These are phyloP conservation scores for Orthosia gothica DNA, from an alignment of 2,888 invertebrate genomes.

Conservation along the genomic window DNA sequence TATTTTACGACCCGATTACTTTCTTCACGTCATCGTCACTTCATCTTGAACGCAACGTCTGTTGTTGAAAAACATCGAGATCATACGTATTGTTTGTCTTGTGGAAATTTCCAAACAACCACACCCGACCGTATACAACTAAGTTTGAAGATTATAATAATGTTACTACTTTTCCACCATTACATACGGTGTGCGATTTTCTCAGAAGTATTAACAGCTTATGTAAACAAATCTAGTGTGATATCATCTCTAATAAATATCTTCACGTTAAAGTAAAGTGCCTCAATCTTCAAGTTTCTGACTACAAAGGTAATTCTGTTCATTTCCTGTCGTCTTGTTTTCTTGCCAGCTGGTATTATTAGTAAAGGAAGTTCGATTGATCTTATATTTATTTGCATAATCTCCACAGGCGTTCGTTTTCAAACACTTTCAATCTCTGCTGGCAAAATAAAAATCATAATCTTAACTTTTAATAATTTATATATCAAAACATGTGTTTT, in stretches of 20 bases:
- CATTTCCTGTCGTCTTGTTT: constrained; percentile 55
- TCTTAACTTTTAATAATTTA: constrained; percentile 16
- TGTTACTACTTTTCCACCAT: constrained; percentile 46
- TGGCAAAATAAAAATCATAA: constrained; percentile 23
- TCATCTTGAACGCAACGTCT: constrained; percentile 57
- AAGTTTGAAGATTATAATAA: constrained; percentile 56
- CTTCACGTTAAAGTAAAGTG: constrained; percentile 35
- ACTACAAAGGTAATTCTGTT: constrained; percentile 57
- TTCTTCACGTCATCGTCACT: constrained; percentile 64
- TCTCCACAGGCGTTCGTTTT: constrained; percentile 33
- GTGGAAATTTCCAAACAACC: constrained; percentile 86
- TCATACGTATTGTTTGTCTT: constrained; percentile 82
- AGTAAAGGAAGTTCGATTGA: constrained; percentile 49
- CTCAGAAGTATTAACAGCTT: constrained; percentile 35
- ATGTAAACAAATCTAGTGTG: constrained; percentile 33
- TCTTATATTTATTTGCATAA: constrained; percentile 53
- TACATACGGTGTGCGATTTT: constrained; percentile 35
- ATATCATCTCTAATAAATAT: constrained; percentile 50
- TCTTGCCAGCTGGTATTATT: constrained; percentile 41
- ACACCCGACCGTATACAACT: constrained; percentile 48
- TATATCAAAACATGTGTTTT: constrained; percentile 22
- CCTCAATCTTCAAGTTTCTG: constrained; percentile 39
- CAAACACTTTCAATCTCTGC: constrained; percentile 28
- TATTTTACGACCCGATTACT: constrained; percentile 66
- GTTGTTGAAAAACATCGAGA: constrained; percentile 78